These are phyloP conservation scores for Drosophila diplacantha DNA, from an alignment of 2,888 invertebrate genomes.

Conservation along the genomic window DNA sequence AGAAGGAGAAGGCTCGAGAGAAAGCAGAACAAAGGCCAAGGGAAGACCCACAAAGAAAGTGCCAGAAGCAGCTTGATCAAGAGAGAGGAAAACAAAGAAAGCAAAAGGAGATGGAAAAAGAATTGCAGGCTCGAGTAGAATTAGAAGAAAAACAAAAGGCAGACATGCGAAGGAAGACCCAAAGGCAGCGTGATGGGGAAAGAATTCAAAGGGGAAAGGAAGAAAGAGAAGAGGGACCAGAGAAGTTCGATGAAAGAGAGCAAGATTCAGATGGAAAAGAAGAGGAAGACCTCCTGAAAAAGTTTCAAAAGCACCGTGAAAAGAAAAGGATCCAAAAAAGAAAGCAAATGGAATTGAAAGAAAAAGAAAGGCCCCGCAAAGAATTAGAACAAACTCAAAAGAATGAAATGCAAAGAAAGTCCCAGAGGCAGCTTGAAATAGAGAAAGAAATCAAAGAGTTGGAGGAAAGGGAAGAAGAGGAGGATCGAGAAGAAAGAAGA, in stretches of 20 bases:
- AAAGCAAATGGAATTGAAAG: background rate
- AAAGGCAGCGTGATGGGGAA: too few species aligned
- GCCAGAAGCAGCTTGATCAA: too few species aligned
- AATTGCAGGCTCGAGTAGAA: background rate
- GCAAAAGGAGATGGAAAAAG: background rate
- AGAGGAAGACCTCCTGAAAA: too few species aligned
- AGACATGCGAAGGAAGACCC: background rate
- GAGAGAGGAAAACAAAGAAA: background rate
- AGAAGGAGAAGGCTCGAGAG: background rate
- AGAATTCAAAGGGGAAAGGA: too few species aligned
- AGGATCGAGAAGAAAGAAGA: background rate
- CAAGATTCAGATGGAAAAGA: too few species aligned
- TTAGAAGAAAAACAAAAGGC: too few species aligned
- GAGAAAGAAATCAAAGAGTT: background rate
- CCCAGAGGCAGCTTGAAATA: too few species aligned
- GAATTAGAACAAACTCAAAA: background rate
- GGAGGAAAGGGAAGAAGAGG: too few species aligned
- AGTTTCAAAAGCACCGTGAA: background rate
- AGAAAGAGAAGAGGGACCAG: too few species aligned
- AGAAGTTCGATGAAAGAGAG: background rate
- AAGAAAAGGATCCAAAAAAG: background rate
- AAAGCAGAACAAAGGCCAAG: background rate
- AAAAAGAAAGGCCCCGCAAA: background rate
- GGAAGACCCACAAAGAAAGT: background rate
- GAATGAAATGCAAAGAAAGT: too few species aligned